Percentiles rank a stretch among this genome's conserved stretches.
Conservation (phyloP, 2,888 invertebrate species). For the Lepidocyrtoides sp. region DNA sequence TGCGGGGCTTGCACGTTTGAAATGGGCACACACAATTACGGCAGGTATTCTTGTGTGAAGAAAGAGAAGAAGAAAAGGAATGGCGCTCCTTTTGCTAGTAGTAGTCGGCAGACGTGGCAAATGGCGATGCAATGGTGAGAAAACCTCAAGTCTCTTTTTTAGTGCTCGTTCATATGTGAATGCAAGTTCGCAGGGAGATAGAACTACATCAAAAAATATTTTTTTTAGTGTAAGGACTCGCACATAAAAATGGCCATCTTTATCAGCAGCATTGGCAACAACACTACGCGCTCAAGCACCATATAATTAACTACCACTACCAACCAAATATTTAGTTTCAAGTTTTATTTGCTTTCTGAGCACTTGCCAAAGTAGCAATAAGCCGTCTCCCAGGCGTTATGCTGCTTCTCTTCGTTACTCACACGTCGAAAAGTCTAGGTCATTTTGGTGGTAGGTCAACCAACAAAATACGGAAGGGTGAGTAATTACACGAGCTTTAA, state of each 20-base stretch:
- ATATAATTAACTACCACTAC: slow-evolving; percentile 45
- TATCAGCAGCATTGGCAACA: slow-evolving; percentile 22
- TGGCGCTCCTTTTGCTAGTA: slow-evolving; percentile 18
- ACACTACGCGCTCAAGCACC: slow-evolving; percentile 27
- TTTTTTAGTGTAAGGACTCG: slow-evolving; percentile 8
- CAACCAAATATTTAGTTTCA: slow-evolving; percentile 1
- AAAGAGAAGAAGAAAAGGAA: slow-evolving; percentile 9
- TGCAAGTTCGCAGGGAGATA: not conserved
- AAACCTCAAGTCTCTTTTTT: slow-evolving; percentile 3
- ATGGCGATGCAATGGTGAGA: slow-evolving; percentile 27
- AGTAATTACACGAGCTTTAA: slow-evolving; percentile 8
- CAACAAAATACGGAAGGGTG: slow-evolving; percentile 63
- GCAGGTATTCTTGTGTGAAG: slow-evolving; percentile 15
- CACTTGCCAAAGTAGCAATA: slow-evolving; percentile 16
- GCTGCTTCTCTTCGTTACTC: not conserved
- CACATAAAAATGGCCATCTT: slow-evolving; percentile 3
- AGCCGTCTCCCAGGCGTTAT: slow-evolving; percentile 26
- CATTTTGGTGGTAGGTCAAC: slow-evolving; percentile 73
- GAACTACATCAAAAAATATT: not conserved
- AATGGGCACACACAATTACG: slow-evolving; percentile 11
- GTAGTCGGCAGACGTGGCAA: not conserved
- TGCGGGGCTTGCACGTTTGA: not conserved
- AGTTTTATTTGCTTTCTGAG: not conserved
- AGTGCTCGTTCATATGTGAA: not conserved
- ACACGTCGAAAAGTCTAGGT: slow-evolving; percentile 63